Conservation (phyloP, 2,113 vertebrate genomes). For the Tachuris rubrigastra region DNA sequence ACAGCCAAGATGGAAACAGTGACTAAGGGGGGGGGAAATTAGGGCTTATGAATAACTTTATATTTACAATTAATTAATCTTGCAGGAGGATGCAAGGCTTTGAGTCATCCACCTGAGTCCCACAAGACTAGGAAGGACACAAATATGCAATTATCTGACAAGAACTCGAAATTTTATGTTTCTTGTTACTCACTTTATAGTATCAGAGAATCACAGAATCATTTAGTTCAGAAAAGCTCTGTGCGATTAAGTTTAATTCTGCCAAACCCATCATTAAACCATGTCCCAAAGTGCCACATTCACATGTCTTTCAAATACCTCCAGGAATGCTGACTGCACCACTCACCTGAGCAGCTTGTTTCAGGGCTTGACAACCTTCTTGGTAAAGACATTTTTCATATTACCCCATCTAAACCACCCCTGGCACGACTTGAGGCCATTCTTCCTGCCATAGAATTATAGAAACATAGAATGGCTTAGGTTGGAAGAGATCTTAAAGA, state of each 20-base stretch:
- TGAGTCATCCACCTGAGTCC: background rate
- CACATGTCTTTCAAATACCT: background rate
- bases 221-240: background rate
- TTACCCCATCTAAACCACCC: background rate
- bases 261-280: background rate
- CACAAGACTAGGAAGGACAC: background rate
- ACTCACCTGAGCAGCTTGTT: background rate
- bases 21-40: background rate
- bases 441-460: background rate
- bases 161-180: background rate
- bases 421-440: background rate
- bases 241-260: background rate
- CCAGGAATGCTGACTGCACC: too few relatives aligned
- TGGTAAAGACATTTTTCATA: background rate
- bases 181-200: background rate
- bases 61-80: background rate
- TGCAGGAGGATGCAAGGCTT: background rate
- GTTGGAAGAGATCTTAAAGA: background rate
- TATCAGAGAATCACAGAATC: background rate
- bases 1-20: background rate
- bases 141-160: background rate
- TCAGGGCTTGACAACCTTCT: background rate
- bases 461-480: background rate
- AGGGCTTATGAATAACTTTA: background rate
- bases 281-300: too few relatives aligned